Evolutionary conservation across 2,888 invertebrate species (phyloP), one percentile per base, ranked within the genome.

Genomic region (Stenolophus ochropezus): DNA sequence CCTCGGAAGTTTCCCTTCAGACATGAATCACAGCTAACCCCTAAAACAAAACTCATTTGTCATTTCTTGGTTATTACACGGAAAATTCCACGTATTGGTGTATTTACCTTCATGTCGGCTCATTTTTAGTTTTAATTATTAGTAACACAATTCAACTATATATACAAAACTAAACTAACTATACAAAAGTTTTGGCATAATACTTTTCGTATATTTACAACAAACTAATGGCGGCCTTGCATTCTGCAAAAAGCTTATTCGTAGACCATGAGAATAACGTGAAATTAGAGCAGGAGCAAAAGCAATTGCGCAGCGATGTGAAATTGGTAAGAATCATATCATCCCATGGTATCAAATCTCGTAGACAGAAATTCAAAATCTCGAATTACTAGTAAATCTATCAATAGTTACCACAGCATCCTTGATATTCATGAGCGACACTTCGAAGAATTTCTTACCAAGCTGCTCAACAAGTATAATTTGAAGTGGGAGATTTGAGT

Each of bases 21-120:
- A 93, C 99, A 99, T 89, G 97, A 97, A 94, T 99, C 99, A 94
- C 99, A 99, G 93, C 98, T 98, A 89, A 99, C 98, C 92, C 98
- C 99, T 97, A 90, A 86, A 92, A 92, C 87, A 88, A 84, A 84
- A 84, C 49, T 83, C 33, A 42, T 42, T 53, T 53, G 53, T 20
- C 18, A 83, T 56, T 81, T 84, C n/a, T n/a, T n/a, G n/a, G n/a
- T n/a, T n/a, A n/a, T n/a, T n/a, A n/a, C n/a, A n/a, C n/a, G n/a
- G n/a, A n/a, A n/a, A n/a, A n/a, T n/a, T n/a, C n/a, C n/a, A n/a
- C n/a, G n/a, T n/a, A n/a, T n/a, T n/a, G n/a, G n/a, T 53, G 4
- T 8, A 53, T 18, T 95, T 96, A 94, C 97, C 97, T 94, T 96
- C 96, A 95, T 96, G 96, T 93, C 96, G 95, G 94, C 95, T 96